These are phyloP conservation scores for Bombus superbus DNA, from an alignment of 1,140 invertebrate species.

Conservation along the genomic window DNA sequence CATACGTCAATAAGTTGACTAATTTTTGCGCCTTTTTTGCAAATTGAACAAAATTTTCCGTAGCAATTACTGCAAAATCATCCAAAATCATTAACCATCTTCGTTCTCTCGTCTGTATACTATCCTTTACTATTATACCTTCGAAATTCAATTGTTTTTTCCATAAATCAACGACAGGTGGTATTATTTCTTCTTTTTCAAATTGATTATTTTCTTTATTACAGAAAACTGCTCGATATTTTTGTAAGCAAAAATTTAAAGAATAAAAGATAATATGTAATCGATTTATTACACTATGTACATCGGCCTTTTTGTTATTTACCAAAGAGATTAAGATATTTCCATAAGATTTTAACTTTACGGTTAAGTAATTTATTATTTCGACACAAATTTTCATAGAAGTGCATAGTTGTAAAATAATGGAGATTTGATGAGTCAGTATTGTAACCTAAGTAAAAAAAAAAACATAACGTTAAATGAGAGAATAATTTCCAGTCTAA, in stretches of 20 bases:
- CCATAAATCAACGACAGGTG: slow-evolving; percentile 50
- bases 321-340: neutral
- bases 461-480: neutral
- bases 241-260: slow-evolving; percentile 41
- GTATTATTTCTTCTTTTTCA: slow-evolving; percentile 12
- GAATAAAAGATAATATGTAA: slow-evolving; percentile 51
- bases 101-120: neutral
- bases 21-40: slow-evolving; percentile 26
- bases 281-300: neutral
- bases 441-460: slow-evolving; percentile 30
- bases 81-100: slow-evolving; percentile 43
- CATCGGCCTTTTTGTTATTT: neutral
- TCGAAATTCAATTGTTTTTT: slow-evolving; percentile 27
- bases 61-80: slow-evolving; percentile 9
- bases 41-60: slow-evolving; percentile 17
- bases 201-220: neutral
- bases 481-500: slow-evolving; percentile 24
- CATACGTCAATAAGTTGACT: neutral
- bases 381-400: slow-evolving; percentile 41
- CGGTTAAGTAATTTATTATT: slow-evolving; percentile 44
- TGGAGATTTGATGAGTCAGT: slow-evolving; percentile 35
- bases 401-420: slow-evolving; percentile 53
- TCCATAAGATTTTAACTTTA: slow-evolving; percentile 27
- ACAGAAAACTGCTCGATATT: slow-evolving; percentile 33
- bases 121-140: neutral